Base-by-base conservation (phyloP, 2,888 invertebrate genomes). In the Barypeithes pellucidus region DNA sequence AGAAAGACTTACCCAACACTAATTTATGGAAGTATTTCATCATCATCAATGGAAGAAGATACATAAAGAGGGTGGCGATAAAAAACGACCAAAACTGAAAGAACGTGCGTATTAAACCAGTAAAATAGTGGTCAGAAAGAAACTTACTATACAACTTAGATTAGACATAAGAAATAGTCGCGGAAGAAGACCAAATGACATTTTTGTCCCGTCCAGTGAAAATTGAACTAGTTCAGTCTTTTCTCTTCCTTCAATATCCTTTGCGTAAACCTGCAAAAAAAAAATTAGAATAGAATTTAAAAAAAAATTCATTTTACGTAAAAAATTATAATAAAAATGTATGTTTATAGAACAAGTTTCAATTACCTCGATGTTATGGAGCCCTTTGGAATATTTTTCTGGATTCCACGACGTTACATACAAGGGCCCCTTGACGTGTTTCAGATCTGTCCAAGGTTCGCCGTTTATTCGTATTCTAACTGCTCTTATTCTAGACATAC, bases 91-190 rank as follows among this genome's bases (percentile, higher is more conserved):
- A 92, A 86, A 94, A 94, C 93, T 94, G 86, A 62, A 69, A 73
- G 67, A 75, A 67, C n/a, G 22, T 20, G 9, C 45, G 7, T 16
- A 14, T 61, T 18, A 24, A 39, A 33, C 3, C 61, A 14, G 29
- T 33, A 63, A 14, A 47, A 18, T 18, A n/a, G 22, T 18, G 3
- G 14, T 16, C 14, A 86, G 62, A 67, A 72, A 70, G 39, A 22
- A 4, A 88, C 93, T 90, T 89, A 95, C 95, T 82, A 94, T 87
- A 79, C 87, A 86, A 77, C 91, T 91, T 60, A 93, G 91, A 84
- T 94, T 91, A 59, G 91, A 87, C 94, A 95, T 95, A 1, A 97
- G 88, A 57, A 93, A 87, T 73, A 95, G 86, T 83, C 94, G 89
- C 8, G 94, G 89, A 74, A 91, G 83, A 54, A 95, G 80, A 75